Evolutionary conservation across 2,113 vertebrate species (phyloP).

Genomic region (Todiramphus saurophagus): DNA sequence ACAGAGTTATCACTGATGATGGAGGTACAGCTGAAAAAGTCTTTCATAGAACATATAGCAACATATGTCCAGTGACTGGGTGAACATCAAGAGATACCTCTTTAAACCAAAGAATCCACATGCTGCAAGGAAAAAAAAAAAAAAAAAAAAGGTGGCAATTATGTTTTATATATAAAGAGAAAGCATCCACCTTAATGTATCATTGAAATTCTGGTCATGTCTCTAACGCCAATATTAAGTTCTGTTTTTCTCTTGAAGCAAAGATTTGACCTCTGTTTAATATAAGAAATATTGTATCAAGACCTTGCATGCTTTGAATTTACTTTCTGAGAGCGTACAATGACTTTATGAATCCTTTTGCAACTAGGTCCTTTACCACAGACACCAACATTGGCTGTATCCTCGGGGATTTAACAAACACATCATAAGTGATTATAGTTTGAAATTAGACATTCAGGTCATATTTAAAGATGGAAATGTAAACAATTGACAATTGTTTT

Average conservation of each 20-base stretch:
- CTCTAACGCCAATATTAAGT: not conserved
- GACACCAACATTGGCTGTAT: not conserved
- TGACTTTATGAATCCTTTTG: not conserved
- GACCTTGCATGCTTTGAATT: not conserved
- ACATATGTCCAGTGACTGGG: not conserved
- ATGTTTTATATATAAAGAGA: not conserved
- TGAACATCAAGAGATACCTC: not conserved
- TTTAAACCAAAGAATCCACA: not conserved
- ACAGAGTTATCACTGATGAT: not conserved
- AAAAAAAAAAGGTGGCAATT: not conserved
- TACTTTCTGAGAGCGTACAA: not conserved
- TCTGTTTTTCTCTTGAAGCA: not conserved
- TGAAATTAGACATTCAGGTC: not conserved
- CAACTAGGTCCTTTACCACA: not conserved
- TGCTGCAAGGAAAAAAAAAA: not conserved
- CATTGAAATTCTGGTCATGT: not conserved
- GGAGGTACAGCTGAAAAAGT: not conserved
- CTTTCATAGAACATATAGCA: not conserved
- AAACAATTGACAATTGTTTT: not conserved
- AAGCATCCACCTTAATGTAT: not conserved
- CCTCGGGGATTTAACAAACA: not conserved
- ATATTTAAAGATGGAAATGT: not conserved
- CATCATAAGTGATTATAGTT: not conserved
- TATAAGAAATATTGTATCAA: not conserved
- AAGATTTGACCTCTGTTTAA: not conserved